phyloP scores from a whole-genome alignment of 2,797 vertebrate species.

The Melanotaenia pygmaea region DNA sequence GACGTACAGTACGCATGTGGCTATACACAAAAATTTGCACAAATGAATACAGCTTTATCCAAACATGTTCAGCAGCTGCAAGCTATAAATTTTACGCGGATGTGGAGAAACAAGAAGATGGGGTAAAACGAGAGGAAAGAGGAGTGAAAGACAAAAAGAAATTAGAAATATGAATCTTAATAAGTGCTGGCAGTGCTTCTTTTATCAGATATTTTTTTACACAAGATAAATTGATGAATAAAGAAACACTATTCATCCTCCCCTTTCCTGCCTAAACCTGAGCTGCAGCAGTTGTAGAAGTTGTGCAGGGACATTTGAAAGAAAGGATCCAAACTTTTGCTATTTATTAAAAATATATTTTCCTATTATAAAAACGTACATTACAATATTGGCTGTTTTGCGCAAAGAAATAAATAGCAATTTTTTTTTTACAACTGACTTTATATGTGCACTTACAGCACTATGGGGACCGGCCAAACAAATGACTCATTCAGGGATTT shows the following conservation, averaged over 20 bases:
- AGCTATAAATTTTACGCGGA: constrained; percentile 63
- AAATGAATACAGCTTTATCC: constrained; percentile 51
- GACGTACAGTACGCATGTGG: constrained; percentile 1
- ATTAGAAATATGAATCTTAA: constrained; percentile 63
- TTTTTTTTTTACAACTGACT: neutral
- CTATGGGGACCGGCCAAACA: neutral
- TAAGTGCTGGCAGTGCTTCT: constrained; percentile 53
- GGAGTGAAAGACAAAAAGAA: constrained; percentile 36
- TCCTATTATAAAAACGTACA: too few relatives aligned
- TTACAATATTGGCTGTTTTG: neutral
- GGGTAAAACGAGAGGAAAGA: constrained; percentile 38
- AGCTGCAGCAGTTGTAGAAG: constrained; percentile 47
- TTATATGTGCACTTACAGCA: neutral
- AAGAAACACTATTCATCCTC: constrained; percentile 40
- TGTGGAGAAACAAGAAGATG: constrained; percentile 32
- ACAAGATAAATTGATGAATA: constrained; percentile 67
- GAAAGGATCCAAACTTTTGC: neutral
- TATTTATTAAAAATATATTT: constrained; percentile 23
- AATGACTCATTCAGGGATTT: too few relatives aligned
- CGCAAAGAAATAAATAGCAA: neutral
- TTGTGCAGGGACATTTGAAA: constrained; percentile 16
- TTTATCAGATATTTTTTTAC: constrained; percentile 61
- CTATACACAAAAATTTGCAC: constrained; percentile 34
- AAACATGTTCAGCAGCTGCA: constrained; percentile 65
- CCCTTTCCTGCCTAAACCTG: constrained; percentile 41